These are phyloP conservation scores for Nebria brevicollis DNA, from an alignment of 2,888 invertebrate species.

Conservation along the genomic window DNA sequence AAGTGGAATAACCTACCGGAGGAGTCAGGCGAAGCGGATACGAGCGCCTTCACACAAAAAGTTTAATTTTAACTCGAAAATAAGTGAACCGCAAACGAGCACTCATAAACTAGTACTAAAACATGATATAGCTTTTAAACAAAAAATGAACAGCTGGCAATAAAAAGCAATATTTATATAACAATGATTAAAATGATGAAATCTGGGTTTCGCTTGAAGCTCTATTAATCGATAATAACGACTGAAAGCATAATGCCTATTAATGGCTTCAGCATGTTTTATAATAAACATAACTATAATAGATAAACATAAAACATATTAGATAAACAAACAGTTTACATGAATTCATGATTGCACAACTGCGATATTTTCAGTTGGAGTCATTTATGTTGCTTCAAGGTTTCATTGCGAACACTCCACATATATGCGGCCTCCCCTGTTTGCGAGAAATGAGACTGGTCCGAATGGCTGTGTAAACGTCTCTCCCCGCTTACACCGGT, in stretches of 20 bases:
- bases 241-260: not conserved
- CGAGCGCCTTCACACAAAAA: not conserved
- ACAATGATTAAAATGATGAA: not conserved
- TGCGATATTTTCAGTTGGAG: not conserved
- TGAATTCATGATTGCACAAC: not conserved
- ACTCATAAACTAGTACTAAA: not conserved
- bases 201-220: not conserved
- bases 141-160: not conserved
- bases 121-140: not conserved
- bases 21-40: not conserved
- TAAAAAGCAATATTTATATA: not conserved
- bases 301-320: not conserved
- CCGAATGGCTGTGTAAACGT: conserved; percentile 19
- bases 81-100: not conserved
- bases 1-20: not conserved
- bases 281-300: not conserved
- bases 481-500: conserved; percentile 24
- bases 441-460: conserved; percentile 34
- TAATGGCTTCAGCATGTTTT: not conserved
- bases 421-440: conserved; percentile 34
- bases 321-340: not conserved
- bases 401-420: not conserved
- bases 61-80: conserved; percentile 1
- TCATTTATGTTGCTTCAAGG: not conserved
- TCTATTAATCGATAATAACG: not conserved